These are phyloP conservation scores for Eupeodes latifasciatus DNA, from an alignment of 2,888 invertebrate genomes.

Conservation along the genomic window DNA sequence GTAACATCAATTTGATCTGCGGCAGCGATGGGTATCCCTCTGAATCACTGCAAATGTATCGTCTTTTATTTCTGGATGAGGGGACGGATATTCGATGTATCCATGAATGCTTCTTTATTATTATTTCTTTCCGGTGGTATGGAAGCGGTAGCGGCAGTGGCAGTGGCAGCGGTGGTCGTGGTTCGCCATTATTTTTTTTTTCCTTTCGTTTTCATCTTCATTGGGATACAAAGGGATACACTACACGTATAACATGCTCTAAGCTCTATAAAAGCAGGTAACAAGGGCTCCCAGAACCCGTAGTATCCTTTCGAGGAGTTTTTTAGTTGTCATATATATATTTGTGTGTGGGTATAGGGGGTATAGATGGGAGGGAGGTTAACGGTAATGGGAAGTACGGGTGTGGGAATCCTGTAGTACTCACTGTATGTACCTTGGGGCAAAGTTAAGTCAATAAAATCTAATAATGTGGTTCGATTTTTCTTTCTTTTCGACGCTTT, in stretches of 20 bases:
- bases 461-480: slow-evolving; percentile 74
- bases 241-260: not conserved
- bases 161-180: slow-evolving; percentile 29
- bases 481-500: slow-evolving; percentile 46
- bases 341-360: not conserved
- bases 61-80: slow-evolving; percentile 1
- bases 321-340: not conserved
- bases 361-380: too few species aligned
- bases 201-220: not conserved
- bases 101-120: slow-evolving; percentile 73
- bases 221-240: slow-evolving; percentile 58
- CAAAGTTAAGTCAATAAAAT: slow-evolving; percentile 75
- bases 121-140: slow-evolving; percentile 56
- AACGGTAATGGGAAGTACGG: not conserved
- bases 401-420: not conserved
- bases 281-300: slow-evolving; percentile 1
- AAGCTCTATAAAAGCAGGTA: not conserved
- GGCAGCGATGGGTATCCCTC: slow-evolving; percentile 15
- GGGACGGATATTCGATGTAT: slow-evolving; percentile 47
- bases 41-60: slow-evolving; percentile 70
- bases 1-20: slow-evolving; percentile 48
- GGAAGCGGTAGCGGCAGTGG: not conserved
- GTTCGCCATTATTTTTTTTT: slow-evolving; percentile 34
- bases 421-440: slow-evolving; percentile 7
- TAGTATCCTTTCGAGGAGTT: not conserved